A percentile compares a stretch with the other conserved stretches of the same genome.
Conservation (phyloP, 2,888 invertebrate species). For the Callosobruchus maculatus region DNA sequence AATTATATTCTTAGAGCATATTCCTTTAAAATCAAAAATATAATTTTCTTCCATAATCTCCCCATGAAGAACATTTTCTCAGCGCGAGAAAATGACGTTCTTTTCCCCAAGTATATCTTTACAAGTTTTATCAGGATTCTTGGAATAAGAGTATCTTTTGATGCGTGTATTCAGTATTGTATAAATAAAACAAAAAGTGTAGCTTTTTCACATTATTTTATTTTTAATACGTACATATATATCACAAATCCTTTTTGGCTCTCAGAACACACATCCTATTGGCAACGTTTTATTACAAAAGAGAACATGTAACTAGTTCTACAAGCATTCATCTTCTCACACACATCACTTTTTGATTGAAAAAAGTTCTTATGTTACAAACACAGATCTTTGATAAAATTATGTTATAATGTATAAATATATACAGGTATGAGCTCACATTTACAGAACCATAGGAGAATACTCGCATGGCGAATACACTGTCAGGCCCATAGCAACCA, state of each 20-base stretch:
- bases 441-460: conserved; percentile 32
- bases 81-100: no score
- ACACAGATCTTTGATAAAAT: conserved; percentile 48
- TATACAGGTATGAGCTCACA: conserved; percentile 48
- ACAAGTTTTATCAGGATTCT: no score
- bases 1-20: no score
- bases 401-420: conserved; percentile 40
- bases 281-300: conserved; percentile 45
- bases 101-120: no score
- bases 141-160: no score
- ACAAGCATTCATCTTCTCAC: conserved; percentile 39
- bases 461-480: conserved; percentile 30
- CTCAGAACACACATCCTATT: conserved; percentile 65
- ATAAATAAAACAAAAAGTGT: conserved; percentile 35
- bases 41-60: no score
- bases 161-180: no score
- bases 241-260: conserved; percentile 74
- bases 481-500: conserved; percentile 23
- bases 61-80: no score
- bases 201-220: conserved; percentile 40
- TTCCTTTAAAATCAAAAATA: no score
- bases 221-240: conserved; percentile 60
- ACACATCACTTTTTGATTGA: conserved; percentile 43
- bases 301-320: conserved; percentile 39
- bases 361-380: conserved; percentile 41